Percentiles rank a stretch among this genome's conserved stretches.
Conservation (phyloP, 2,113 vertebrate species). For the Dipodomys spectabilis region DNA sequence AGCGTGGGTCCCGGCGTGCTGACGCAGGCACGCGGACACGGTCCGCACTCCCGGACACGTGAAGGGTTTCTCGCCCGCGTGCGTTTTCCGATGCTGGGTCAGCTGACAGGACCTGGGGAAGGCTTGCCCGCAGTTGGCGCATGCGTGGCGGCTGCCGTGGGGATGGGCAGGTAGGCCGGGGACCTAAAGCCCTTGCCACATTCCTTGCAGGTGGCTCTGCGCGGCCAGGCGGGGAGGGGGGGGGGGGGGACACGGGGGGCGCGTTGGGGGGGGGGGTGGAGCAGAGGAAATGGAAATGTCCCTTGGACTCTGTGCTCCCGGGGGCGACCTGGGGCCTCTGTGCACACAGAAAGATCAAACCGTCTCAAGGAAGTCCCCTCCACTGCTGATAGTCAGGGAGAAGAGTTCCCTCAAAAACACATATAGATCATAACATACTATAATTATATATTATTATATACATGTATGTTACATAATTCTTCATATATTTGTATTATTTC, state of each 20-base stretch:
- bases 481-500: too few relatives aligned
- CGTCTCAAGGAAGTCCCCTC: background rate
- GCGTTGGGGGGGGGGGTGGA: too few relatives aligned
- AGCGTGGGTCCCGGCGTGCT: slow-evolving; percentile 42
- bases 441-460: too few relatives aligned
- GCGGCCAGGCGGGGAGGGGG: too few relatives aligned
- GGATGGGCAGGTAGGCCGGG: too few relatives aligned
- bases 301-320: background rate
- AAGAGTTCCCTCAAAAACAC: background rate
- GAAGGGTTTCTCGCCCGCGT: background rate
- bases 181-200: too few relatives aligned
- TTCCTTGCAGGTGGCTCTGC: too few relatives aligned
- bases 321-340: background rate
- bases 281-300: background rate
- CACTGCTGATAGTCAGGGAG: background rate
- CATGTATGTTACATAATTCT: too few relatives aligned
- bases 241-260: too few relatives aligned
- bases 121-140: slow-evolving; percentile 56
- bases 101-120: background rate
- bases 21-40: slow-evolving; percentile 58
- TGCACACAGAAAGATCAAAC: background rate
- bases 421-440: too few relatives aligned
- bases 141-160: background rate
- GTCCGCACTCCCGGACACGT: slow-evolving; percentile 38
- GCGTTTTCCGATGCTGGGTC: background rate